These are phyloP conservation scores for Brachionus sp. DNA, from an alignment of 1,140 invertebrate genomes.

Conservation along the genomic window DNA sequence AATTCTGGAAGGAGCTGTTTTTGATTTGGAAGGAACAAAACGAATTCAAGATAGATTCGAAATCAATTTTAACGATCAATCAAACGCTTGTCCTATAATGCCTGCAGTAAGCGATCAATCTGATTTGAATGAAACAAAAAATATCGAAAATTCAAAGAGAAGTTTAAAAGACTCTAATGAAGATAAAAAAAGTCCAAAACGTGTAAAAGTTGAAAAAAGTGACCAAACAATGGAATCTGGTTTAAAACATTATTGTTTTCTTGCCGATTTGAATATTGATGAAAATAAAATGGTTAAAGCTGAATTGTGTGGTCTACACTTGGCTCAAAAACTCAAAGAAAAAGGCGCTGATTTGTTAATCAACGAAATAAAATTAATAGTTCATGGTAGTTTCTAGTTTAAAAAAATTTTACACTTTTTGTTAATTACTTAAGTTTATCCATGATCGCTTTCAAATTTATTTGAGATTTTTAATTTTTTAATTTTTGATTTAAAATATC, in stretches of 20 bases:
- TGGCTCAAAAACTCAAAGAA: constrained; percentile 27
- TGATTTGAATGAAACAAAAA: background rate
- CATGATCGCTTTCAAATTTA: too few species aligned
- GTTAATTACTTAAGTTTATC: too few species aligned
- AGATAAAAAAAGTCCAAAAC: background rate
- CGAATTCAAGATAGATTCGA: constrained; percentile 31
- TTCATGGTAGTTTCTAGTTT: background rate
- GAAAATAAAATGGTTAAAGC: constrained; percentile 40
- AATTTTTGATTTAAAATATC: too few species aligned
- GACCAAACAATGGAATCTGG: background rate
- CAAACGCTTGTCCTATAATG: background rate
- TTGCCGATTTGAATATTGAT: constrained; percentile 39
- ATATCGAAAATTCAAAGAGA: background rate
- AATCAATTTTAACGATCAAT: background rate
- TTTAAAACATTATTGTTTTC: background rate
- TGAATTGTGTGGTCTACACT: constrained; percentile 34
- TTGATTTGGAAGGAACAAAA: constrained; percentile 16
- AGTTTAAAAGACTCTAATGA: background rate
- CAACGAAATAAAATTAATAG: constrained; percentile 9
- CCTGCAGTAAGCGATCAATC: background rate
- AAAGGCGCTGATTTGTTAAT: constrained; percentile 39
- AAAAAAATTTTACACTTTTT: background rate
- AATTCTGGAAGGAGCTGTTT: constrained; percentile 44
- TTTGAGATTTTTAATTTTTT: too few species aligned
- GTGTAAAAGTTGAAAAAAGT: background rate